These are phyloP conservation scores for Urocynchramus pylzowi DNA, from an alignment of 2,113 vertebrate genomes.

Conservation along the genomic window DNA sequence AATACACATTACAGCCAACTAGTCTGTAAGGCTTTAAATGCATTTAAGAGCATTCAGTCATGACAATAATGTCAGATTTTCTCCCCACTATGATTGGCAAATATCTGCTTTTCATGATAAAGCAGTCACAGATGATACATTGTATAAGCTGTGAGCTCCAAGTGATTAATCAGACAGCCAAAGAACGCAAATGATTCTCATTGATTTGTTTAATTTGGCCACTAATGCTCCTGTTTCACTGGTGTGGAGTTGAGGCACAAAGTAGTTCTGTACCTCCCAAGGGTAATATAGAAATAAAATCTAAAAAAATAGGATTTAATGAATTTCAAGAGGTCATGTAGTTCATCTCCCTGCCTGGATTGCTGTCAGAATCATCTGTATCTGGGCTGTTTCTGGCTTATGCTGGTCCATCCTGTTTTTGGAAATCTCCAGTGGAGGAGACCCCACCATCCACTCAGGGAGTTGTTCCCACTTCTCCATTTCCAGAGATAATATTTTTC, in stretches of 20 bases:
- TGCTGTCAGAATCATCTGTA: neutral
- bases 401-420: neutral
- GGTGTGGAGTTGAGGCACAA: neutral
- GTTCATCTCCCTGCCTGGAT: neutral
- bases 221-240: neutral
- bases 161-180: neutral
- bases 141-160: neutral
- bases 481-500: neutral
- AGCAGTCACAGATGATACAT: neutral
- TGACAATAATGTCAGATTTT: neutral
- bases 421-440: neutral
- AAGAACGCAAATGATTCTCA: neutral
- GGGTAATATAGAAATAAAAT: neutral
- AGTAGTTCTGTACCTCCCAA: neutral
- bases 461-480: neutral
- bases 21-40: neutral
- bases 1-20: neutral
- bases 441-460: neutral
- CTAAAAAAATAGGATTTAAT: neutral
- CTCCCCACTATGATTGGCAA: neutral
- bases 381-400: neutral
- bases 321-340: neutral
- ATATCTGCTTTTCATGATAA: conserved; percentile 34
- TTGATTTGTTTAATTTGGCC: neutral
- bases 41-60: neutral